Base-by-base conservation (phyloP, 2,888 invertebrate genomes). In the Hirudinaria manillensis region DNA sequence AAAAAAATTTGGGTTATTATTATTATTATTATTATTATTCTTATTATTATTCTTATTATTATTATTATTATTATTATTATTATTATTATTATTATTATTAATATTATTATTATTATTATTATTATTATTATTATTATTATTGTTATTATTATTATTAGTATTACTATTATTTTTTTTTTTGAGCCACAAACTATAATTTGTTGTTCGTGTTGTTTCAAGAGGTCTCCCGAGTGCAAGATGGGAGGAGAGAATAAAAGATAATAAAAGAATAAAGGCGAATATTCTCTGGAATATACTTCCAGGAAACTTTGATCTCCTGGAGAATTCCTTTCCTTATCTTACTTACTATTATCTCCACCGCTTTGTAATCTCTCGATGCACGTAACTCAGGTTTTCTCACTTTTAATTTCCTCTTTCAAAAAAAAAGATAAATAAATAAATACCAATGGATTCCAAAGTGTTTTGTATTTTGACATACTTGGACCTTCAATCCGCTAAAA, bases 121-220 rank as follows among this genome's bases (percentile, higher is more conserved):
- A 53, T 53, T 53, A 53, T 19, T 53, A 53, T 53, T 53, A 53
- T 13, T 53, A 53, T 19, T 53, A 19, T 13, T 53, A 19, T 19
- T 21, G 53, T 21, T 53, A 53, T 21, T 53, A 53, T 53, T 53
- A 53, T 21, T 53, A 53, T 13, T 53, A 19, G 21, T 53, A 53
- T 53, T 21, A 21, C 53, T 19, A 21, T 53, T 53, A 53, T 13
- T 53, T 19, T 19, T 61, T 27, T 3, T 61, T 61, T 1, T 7
- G 61, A 61, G 3, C 61, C 7, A 27, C 19, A 61, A 27, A 61
- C 19, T 32, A 24, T 29, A 36, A 65, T 10, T 65, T 21, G 68
- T 16, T 68, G 29, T 68, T 34, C 68, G 34, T 68, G 68, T 36
- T 68, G 36, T 34, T 68, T 32, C 32, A n/a, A 68, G 2, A n/a